Conservation (phyloP, 2,888 invertebrate genomes). For the Chironomus riparius region DNA sequence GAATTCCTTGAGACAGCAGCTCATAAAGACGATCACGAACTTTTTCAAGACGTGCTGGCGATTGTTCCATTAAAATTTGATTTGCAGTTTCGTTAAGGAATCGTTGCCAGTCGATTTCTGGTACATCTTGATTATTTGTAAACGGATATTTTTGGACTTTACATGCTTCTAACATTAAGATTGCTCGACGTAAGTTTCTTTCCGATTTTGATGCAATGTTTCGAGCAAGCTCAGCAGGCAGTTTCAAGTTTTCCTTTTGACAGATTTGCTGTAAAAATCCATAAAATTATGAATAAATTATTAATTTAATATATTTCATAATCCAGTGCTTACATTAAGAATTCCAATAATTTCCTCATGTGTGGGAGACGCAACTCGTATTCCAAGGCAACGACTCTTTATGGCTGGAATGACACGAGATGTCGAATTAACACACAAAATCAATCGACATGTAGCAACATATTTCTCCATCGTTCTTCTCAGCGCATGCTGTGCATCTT, state of each 20-base stretch:
- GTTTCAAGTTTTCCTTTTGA: slow-evolving; percentile 68
- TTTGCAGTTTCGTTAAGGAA: slow-evolving; percentile 80
- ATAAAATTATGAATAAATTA: slow-evolving; percentile 31
- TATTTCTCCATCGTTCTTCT: slow-evolving; percentile 99
- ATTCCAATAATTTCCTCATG: slow-evolving; percentile 62
- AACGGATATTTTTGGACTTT: slow-evolving; percentile 88
- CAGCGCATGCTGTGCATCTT: slow-evolving; percentile 96
- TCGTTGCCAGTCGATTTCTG: slow-evolving; percentile 87
- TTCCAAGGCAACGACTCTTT: slow-evolving; percentile 83
- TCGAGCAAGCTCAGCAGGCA: slow-evolving; percentile 67
- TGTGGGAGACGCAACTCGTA: slow-evolving; percentile 85
- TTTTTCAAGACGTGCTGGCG: slow-evolving; percentile 71
- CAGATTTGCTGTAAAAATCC: slow-evolving; percentile 44
- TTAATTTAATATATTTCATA: not conserved
- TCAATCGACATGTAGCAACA: slow-evolving; percentile 84
- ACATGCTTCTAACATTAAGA: slow-evolving; percentile 89
- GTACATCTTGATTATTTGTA: slow-evolving; percentile 64
- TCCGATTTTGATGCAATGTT: slow-evolving; percentile 70
- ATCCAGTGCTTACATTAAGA: slow-evolving; percentile 38
- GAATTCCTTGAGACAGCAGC: slow-evolving; percentile 86
- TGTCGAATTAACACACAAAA: slow-evolving; percentile 88
- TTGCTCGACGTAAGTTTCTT: slow-evolving; percentile 82
- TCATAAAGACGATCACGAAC: slow-evolving; percentile 87
- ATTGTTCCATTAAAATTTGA: slow-evolving; percentile 79
- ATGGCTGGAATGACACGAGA: slow-evolving; percentile 97